Conservation (phyloP, 2,797 vertebrate genomes). For the Botia almorhae region DNA sequence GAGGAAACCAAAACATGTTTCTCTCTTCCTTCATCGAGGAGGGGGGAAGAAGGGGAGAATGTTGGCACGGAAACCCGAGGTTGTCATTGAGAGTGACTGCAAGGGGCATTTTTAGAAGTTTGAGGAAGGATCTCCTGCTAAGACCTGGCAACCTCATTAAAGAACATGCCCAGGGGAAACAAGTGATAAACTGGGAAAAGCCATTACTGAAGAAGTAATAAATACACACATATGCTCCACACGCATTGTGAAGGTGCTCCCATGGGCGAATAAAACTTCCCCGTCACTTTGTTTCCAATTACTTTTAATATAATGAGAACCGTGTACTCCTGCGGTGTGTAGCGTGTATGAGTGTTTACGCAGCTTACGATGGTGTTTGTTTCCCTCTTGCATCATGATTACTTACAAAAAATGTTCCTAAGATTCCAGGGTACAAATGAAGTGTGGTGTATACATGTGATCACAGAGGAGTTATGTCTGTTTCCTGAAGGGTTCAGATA, state of each 20-base stretch:
- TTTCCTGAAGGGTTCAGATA: conserved; percentile 2
- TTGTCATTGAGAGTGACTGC: conserved; percentile 58
- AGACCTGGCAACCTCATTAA: conserved; percentile 67
- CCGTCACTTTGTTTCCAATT: conserved; percentile 57
- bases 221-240: conserved; percentile 46
- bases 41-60: conserved; percentile 45
- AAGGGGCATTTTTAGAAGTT: conserved; percentile 57
- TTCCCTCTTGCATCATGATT: not conserved
- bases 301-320: conserved; percentile 56
- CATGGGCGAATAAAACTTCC: conserved; percentile 53
- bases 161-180: conserved; percentile 59
- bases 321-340: conserved; percentile 28
- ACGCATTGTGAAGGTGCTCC: conserved; percentile 43
- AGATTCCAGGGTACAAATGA: not conserved
- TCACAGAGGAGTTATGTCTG: conserved; percentile 2
- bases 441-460: not conserved
- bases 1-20: not conserved
- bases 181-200: conserved; percentile 56
- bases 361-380: not conserved
- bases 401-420: not conserved
- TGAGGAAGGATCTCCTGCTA: conserved; percentile 67
- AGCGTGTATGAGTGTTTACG: not conserved
- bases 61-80: conserved; percentile 62
- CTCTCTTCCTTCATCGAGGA: not conserved
- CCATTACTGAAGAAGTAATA: conserved; percentile 56